Conservation (phyloP, 2,888 invertebrate genomes). For the Caenorhabditis japonica region DNA sequence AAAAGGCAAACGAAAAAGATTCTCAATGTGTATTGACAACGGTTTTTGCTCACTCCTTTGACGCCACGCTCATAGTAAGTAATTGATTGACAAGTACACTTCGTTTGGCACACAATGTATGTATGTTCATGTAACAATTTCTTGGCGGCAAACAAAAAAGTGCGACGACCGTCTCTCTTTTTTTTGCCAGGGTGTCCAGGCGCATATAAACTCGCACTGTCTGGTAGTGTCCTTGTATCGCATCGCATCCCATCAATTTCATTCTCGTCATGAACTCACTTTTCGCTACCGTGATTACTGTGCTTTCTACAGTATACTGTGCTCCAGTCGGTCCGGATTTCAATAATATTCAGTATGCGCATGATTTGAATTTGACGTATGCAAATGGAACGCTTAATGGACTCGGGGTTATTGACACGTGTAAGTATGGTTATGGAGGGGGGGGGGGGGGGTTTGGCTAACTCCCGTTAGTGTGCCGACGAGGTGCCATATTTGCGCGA, state of each 20-base stretch:
- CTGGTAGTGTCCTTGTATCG: constrained; percentile 11
- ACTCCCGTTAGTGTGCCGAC: no score
- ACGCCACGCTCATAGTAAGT: no score
- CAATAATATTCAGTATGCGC: constrained; percentile 44
- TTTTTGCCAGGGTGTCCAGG: no score
- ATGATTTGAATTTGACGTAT: constrained; percentile 33
- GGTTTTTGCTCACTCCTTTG: constrained; percentile 18
- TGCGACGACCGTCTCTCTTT: constrained; percentile 10
- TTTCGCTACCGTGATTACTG: neutral
- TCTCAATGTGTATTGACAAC: constrained; percentile 16
- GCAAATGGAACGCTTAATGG: constrained; percentile 30
- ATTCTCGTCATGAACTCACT: constrained; percentile 2
- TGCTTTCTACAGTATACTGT: no score
- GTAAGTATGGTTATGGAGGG: no score
- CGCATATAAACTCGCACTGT: neutral
- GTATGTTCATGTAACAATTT: no score
- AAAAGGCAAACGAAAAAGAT: no score
- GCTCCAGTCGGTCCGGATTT: constrained; percentile 36
- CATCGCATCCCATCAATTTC: no score
- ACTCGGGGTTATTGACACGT: constrained; percentile 20
- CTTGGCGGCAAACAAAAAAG: constrained; percentile 43
- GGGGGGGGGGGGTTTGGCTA: no score
- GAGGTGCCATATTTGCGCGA: no score
- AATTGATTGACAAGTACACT: constrained; percentile 26
- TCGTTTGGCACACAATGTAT: constrained; percentile 33